These are phyloP conservation scores for Acrossocheilus fasciatus DNA, from an alignment of 2,797 vertebrate species.

Conservation along the genomic window DNA sequence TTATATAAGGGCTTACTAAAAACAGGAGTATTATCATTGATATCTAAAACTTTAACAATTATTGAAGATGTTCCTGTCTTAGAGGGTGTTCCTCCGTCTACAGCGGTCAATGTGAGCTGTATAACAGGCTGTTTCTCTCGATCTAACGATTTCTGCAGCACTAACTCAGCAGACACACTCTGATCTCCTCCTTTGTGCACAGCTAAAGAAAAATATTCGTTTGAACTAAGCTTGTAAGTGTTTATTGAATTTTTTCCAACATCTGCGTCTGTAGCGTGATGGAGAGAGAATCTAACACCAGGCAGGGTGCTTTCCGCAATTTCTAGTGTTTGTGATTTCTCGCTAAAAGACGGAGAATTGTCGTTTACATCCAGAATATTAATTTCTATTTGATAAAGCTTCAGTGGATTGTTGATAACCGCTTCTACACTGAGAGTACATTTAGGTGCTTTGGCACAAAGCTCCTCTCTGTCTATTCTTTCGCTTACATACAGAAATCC, in stretches of 20 bases:
- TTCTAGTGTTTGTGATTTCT: conserved; percentile 45
- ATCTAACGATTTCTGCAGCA: not conserved
- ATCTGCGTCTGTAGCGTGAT: conserved; percentile 83
- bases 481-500: conserved; percentile 73
- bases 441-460: conserved; percentile 71
- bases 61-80: conserved; percentile 66
- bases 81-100: not conserved
- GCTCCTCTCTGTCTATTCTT: conserved; percentile 78
- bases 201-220: conserved; percentile 70
- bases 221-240: conserved; percentile 74
- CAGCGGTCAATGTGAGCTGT: conserved; percentile 64
- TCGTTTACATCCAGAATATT: conserved; percentile 73
- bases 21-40: conserved; percentile 79
- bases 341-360: conserved; percentile 68
- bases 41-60: conserved; percentile 76
- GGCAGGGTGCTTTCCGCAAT: conserved; percentile 67
- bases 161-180: conserved; percentile 75
- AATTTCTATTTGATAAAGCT: conserved; percentile 72
- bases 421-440: conserved; percentile 76
- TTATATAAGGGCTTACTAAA: conserved; percentile 77
- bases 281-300: conserved; percentile 82
- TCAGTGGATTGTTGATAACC: conserved; percentile 68
- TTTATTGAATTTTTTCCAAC: conserved; percentile 76
- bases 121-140: conserved; percentile 60
- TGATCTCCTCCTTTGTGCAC: conserved; percentile 68